Evolutionary conservation across 1,140 invertebrate genomes (phyloP).

Genomic region (Achatina immaculata): DNA sequence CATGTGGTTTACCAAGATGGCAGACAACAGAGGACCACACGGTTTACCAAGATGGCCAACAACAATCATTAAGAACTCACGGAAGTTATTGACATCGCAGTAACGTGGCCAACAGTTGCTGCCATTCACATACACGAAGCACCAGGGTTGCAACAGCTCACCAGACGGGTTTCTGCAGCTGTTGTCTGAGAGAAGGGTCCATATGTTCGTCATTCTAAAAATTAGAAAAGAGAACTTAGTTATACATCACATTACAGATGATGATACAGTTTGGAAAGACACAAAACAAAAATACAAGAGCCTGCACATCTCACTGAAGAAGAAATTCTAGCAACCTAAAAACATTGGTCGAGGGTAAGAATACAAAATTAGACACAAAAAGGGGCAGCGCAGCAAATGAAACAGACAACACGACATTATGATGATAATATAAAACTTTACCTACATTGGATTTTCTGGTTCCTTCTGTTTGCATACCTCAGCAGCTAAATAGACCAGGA

Average conservation of each 20-base stretch:
- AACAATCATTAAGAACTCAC: background rate
- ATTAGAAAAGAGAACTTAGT: background rate
- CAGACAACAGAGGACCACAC: too few relatives aligned
- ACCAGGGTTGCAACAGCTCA: conserved; percentile 15
- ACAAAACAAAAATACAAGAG: background rate
- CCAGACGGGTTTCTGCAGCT: conserved; percentile 1
- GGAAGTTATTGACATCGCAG: conserved; percentile 12
- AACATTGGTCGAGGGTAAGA: background rate
- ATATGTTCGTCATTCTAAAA: background rate
- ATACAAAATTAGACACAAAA: too few relatives aligned
- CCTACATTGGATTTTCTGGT: too few relatives aligned
- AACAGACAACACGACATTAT: too few relatives aligned
- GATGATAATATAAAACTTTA: too few relatives aligned
- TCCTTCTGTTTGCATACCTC: too few relatives aligned
- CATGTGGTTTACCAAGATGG: too few relatives aligned
- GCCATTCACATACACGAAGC: conserved; percentile 4
- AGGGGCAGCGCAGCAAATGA: background rate
- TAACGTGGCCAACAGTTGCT: conserved; percentile 16
- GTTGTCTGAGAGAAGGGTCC: background rate
- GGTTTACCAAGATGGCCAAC: too few relatives aligned
- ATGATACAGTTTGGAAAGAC: background rate
- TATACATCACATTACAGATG: background rate
- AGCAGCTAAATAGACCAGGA: too few relatives aligned
- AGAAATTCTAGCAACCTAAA: background rate
- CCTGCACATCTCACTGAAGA: background rate